These are phyloP conservation scores for Pocillopora meandrina DNA, from an alignment of 92 coral and sea anemone species.

Conservation along the genomic window DNA sequence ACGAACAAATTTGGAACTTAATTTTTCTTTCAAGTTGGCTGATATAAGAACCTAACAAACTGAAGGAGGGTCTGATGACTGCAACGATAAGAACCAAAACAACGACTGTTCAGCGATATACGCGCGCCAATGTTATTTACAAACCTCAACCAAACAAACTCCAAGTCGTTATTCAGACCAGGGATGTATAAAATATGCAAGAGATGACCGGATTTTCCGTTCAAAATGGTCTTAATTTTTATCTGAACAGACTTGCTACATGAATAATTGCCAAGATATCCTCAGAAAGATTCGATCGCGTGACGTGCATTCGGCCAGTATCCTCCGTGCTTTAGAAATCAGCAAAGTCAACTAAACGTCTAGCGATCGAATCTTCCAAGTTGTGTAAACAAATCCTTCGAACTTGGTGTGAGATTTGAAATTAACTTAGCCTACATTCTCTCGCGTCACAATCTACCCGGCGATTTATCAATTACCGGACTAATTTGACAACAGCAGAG, in stretches of 20 bases:
- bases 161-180: slow-evolving; percentile 25
- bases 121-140: slow-evolving; percentile 33
- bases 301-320: slow-evolving; percentile 10
- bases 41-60: slow-evolving; percentile 12
- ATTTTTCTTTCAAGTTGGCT: slow-evolving; percentile 10
- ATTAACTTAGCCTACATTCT: slow-evolving; percentile 7
- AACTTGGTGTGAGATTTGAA: slow-evolving; percentile 32
- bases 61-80: neutral
- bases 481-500: slow-evolving; percentile 8
- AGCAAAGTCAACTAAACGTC: slow-evolving; percentile 26
- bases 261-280: neutral
- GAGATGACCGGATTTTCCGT: neutral
- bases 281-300: slow-evolving; percentile 24
- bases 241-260: neutral
- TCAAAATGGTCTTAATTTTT: neutral
- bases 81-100: slow-evolving; percentile 26
- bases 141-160: slow-evolving; percentile 42
- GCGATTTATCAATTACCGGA: slow-evolving; percentile 12
- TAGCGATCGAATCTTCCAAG: slow-evolving; percentile 35
- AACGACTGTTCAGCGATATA: neutral
- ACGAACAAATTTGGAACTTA: neutral
- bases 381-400: slow-evolving; percentile 48
- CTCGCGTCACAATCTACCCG: neutral
- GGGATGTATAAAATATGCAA: slow-evolving; percentile 10
- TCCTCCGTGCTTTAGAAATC: slow-evolving; percentile 28